Evolutionary conservation across 30 jellyfish, hydroid and myxozoan species (phyloP).

Genomic region (Aurelia aurita): DNA sequence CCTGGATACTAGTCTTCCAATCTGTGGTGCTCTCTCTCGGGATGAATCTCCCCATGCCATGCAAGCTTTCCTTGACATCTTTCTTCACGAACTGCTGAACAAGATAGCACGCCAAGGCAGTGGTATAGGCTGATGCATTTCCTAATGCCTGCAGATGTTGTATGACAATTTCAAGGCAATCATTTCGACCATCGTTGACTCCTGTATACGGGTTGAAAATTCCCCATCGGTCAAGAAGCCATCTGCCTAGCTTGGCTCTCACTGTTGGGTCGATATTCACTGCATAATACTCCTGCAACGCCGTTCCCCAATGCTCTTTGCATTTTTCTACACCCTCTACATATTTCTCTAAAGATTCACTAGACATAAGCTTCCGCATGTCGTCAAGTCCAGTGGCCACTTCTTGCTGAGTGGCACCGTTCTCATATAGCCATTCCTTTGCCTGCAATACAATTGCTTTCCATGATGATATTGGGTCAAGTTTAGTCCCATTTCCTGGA

Average conservation of each 20-base stretch:
- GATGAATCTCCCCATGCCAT: constrained; percentile 75
- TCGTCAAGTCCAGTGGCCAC: constrained; percentile 87
- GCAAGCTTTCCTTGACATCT: constrained; percentile 68
- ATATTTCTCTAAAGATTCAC: constrained; percentile 70
- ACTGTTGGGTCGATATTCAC: constrained; percentile 72
- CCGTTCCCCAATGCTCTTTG: constrained; percentile 82
- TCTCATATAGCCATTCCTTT: constrained; percentile 86
- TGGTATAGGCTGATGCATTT: constrained; percentile 64
- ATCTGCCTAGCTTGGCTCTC: constrained; percentile 74
- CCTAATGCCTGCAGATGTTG: constrained; percentile 76
- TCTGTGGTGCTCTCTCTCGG: constrained; percentile 66
- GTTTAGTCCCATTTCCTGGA: constrained; percentile 71
- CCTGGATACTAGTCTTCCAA: constrained; percentile 53
- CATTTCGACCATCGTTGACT: constrained; percentile 77
- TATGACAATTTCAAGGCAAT: constrained; percentile 74
- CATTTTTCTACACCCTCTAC: constrained; percentile 75
- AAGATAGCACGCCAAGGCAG: constrained; percentile 69
- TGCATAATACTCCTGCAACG: constrained; percentile 81
- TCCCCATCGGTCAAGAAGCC: constrained; percentile 80
- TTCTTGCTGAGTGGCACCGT: constrained; percentile 91
- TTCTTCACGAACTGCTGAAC: constrained; percentile 75
- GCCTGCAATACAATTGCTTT: constrained; percentile 63
- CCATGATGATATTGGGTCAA: constrained; percentile 79
- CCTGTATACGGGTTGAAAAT: constrained; percentile 91
- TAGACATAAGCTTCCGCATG: constrained; percentile 79